phyloP scores from a whole-genome alignment of 2,113 vertebrate species.

The Sebastes fasciatus region DNA sequence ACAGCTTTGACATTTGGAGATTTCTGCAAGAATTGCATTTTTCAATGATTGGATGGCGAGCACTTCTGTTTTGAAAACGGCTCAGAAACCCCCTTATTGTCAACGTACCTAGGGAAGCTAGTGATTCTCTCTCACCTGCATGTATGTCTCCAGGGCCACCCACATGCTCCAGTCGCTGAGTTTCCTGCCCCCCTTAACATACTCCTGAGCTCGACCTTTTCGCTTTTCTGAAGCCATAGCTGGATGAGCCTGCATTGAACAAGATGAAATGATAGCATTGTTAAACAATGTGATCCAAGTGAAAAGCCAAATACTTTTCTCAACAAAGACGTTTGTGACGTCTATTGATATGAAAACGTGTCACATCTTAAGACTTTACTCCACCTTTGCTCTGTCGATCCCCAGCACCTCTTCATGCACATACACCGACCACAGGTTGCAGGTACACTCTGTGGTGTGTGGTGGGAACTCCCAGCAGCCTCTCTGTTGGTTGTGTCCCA shows the following conservation, averaged over 20 bases:
- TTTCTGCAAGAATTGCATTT: too few species aligned
- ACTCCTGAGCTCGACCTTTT: conserved; percentile 44
- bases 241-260: conserved; percentile 56
- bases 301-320: background rate
- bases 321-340: background rate
- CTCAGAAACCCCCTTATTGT: too few species aligned
- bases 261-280: background rate
- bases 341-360: accelerated
- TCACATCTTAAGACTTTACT: background rate
- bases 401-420: conserved; percentile 80
- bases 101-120: too few species aligned
- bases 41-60: too few species aligned
- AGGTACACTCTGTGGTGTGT: conserved; percentile 86
- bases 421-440: conserved; percentile 89
- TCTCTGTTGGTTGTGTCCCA: conserved; percentile 89
- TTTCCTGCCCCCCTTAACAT: conserved; percentile 53
- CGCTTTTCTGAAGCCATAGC: conserved; percentile 30
- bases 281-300: background rate
- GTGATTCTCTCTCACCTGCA: conserved; percentile 79
- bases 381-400: conserved; percentile 67
- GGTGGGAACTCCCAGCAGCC: conserved; percentile 84
- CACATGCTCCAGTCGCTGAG: conserved; percentile 73
- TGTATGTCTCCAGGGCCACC: conserved; percentile 84
- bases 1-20: too few species aligned
- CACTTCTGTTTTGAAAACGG: too few species aligned